phyloP scores from a whole-genome alignment of 2,113 vertebrate species.

The Equus quagga region DNA sequence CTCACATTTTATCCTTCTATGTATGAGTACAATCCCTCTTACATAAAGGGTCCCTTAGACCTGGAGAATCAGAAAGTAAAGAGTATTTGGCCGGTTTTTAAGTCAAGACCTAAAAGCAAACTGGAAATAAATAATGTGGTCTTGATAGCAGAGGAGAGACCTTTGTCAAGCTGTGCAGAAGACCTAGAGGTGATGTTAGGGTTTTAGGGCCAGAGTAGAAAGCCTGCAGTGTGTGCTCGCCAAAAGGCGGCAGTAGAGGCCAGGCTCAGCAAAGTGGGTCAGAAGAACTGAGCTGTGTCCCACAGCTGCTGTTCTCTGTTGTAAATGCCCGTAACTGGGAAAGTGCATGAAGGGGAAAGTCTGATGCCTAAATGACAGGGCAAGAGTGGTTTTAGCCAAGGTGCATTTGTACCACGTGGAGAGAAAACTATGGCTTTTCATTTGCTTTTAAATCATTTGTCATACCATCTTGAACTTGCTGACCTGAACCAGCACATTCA shows the following conservation, averaged over 20 bases:
- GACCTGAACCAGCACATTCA: slow-evolving; percentile 48
- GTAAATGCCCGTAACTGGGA: neutral
- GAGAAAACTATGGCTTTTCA: slow-evolving; percentile 66
- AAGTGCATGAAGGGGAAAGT: rapidly evolving
- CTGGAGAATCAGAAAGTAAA: neutral
- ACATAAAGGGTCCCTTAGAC: neutral
- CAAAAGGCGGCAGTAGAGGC: slow-evolving; percentile 21
- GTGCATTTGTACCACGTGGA: slow-evolving; percentile 35
- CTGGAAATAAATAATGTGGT: neutral
- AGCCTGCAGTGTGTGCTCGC: neutral
- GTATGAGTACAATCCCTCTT: neutral
- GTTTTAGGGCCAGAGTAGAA: neutral
- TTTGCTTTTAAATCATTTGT: slow-evolving; percentile 65
- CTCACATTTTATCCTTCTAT: neutral
- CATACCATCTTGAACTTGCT: slow-evolving; percentile 55
- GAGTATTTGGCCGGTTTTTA: neutral
- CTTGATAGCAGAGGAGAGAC: neutral
- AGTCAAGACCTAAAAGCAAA: neutral
- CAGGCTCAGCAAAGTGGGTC: neutral
- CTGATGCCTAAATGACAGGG: slow-evolving; percentile 61
- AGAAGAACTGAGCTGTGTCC: neutral
- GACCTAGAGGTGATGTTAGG: neutral
- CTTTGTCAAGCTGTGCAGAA: neutral
- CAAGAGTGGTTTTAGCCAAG: neutral
- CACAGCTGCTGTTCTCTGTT: neutral